Conservation (phyloP, 2,113 vertebrate genomes). For the Falco punctatus region DNA sequence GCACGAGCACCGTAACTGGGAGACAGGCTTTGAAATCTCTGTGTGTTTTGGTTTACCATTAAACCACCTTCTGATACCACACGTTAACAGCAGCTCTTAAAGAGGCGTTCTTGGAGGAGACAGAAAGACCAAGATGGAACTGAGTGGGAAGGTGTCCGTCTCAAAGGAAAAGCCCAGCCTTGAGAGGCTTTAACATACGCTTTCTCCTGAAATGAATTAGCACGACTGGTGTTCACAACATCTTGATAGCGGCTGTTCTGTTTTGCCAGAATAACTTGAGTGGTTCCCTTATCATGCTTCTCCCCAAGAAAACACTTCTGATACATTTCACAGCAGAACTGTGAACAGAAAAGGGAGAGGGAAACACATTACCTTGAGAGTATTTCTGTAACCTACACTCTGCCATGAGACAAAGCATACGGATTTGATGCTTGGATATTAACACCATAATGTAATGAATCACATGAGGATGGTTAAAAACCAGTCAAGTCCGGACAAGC, state of each 20-base stretch:
- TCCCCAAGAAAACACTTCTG: not conserved
- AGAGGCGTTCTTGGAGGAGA: not conserved
- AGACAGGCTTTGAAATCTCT: not conserved
- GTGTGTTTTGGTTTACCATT: not conserved
- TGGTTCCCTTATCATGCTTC: not conserved
- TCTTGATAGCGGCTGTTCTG: not conserved
- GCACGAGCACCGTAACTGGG: not conserved
- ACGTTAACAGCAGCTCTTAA: not conserved
- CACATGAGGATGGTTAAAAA: not conserved
- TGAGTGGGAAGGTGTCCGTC: not conserved
- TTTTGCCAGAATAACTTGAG: not conserved
- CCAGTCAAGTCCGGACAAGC: not conserved
- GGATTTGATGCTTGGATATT: not conserved
- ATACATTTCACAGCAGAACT: not conserved
- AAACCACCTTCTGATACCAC: not conserved
- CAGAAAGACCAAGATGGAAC: constrained; percentile 9
- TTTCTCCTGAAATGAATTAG: not conserved
- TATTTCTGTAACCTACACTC: not conserved
- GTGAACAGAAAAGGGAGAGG: not conserved
- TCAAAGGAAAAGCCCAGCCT: not conserved
- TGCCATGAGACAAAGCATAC: not conserved
- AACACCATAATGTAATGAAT: accelerated
- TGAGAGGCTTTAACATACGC: not conserved
- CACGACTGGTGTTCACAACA: accelerated
- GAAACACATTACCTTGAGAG: not conserved